Conservation (phyloP, 2,888 invertebrate genomes). For the Rhingia campestris region DNA sequence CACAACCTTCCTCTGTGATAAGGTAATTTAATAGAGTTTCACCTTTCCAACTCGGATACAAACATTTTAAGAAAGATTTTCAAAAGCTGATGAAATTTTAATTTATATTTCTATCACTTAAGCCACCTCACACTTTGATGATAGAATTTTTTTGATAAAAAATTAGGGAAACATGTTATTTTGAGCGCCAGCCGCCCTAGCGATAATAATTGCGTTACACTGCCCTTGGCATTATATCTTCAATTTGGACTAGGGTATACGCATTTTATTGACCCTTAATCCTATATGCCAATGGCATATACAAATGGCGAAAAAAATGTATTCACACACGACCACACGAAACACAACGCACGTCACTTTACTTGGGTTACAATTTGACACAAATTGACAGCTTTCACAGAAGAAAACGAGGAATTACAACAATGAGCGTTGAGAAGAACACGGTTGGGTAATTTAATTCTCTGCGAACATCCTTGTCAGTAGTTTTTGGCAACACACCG, state of each 20-base stretch:
- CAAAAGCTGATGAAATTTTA: slow-evolving; percentile 67
- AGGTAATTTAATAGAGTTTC: slow-evolving; percentile 64
- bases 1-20: slow-evolving; percentile 45
- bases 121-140: slow-evolving; percentile 2
- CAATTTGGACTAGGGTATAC: slow-evolving; percentile 32
- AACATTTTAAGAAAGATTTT: slow-evolving; percentile 44
- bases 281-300: slow-evolving; percentile 20
- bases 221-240: slow-evolving; percentile 29
- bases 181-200: slow-evolving; percentile 1
- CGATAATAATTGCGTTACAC: slow-evolving; percentile 49
- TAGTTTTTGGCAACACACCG: slow-evolving; percentile 21
- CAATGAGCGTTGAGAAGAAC: slow-evolving; percentile 20
- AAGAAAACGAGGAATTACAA: slow-evolving; percentile 55
- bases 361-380: slow-evolving; percentile 66
- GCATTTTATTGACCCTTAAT: slow-evolving; percentile 70
- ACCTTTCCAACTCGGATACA: slow-evolving; percentile 33
- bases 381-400: slow-evolving; percentile 71
- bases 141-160: neutral
- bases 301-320: slow-evolving; percentile 56
- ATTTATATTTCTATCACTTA: slow-evolving; percentile 60
- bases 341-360: slow-evolving; percentile 49
- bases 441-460: slow-evolving; percentile 68
- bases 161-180: slow-evolving; percentile 19
- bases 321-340: slow-evolving; percentile 59
- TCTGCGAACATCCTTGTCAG: slow-evolving; percentile 28